Conservation (phyloP, 2,888 invertebrate species). For the Rhingia rostrata region DNA sequence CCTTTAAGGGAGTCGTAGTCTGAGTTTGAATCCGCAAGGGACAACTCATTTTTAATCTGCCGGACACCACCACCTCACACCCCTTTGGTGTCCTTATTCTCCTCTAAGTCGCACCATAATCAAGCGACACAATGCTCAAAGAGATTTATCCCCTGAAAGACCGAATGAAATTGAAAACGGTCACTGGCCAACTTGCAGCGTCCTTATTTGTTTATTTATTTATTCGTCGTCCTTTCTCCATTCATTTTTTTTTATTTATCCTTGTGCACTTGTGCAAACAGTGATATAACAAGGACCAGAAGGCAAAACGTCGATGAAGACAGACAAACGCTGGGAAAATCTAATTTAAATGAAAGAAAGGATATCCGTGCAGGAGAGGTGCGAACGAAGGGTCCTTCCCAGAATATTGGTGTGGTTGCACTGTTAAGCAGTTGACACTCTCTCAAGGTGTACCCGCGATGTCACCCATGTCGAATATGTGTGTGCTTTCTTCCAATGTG, state of each 20-base stretch:
- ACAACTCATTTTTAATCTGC: slow-evolving; percentile 67
- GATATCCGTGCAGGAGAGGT: neutral
- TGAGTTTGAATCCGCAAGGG: slow-evolving; percentile 33
- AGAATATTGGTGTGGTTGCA: slow-evolving; percentile 22
- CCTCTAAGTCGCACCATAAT: neutral
- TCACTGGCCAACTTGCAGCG: slow-evolving; percentile 38
- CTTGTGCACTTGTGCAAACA: slow-evolving; percentile 48
- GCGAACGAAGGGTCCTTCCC: neutral
- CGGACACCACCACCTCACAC: slow-evolving; percentile 9
- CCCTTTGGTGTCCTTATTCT: neutral
- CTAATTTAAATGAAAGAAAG: slow-evolving; percentile 28
- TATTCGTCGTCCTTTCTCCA: slow-evolving; percentile 1
- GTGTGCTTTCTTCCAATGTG: slow-evolving; percentile 10
- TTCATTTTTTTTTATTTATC: slow-evolving; percentile 8
- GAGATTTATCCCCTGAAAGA: slow-evolving; percentile 63
- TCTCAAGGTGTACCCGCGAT: neutral
- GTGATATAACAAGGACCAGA: slow-evolving; percentile 49
- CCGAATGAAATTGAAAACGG: slow-evolving; percentile 59
- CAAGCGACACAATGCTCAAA: slow-evolving; percentile 49
- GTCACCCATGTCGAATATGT: slow-evolving; percentile 9
- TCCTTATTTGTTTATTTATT: slow-evolving; percentile 38
- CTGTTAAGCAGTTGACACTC: neutral
- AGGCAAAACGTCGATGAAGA: slow-evolving; percentile 14
- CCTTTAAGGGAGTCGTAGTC: too few species aligned
- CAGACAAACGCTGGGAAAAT: slow-evolving; percentile 11